Evolutionary conservation across 2,888 invertebrate genomes (phyloP), one percentile per base, ranked within the genome.

Genomic region (Linnaemya tessellans): DNA sequence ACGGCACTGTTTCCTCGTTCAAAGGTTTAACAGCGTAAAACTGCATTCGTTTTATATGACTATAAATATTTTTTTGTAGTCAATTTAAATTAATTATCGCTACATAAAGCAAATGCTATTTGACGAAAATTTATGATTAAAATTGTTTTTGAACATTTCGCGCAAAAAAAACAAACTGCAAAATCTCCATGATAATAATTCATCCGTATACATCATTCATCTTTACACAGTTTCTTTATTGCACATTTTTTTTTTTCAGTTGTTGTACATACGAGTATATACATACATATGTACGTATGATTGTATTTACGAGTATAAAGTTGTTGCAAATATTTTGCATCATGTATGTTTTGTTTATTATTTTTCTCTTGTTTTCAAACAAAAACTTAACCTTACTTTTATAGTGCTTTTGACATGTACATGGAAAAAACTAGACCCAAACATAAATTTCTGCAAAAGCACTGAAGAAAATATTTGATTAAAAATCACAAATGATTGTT

Each of bases 41-140:
- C 30, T 22, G 20, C 15, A 51, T 49, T 58, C 9, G 25, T 77
- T 71, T 64, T 38, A 56, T 70, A 25, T 30, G 7, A 65, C 22
- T 30, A 49, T 56, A 77, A 54, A 56, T 30, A 30, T 30, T 82
- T 71, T 22, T 46, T 60, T 67, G 22, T 30, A 30, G 70, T 77
- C 56, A 77, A 77, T 77, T 77, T 64, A 77, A 77, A 71, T 82
- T 71, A 71, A 77, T 82, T 77, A 77, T 56, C 68, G 68, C 77
- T 60, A 70, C 62, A 82, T 77, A 64, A 74, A 82, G 64, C 58
- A 82, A 82, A 70, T 80, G 43, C n/a, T 30, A 49, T 77, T 82
- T 82, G 82, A 56, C 65, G 41, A 70, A 38, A 82, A 82, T 77
- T 77, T 82, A 82, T 77, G 70, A 71, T 56, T 41, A 71, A 56